phyloP scores from a whole-genome alignment of 2,797 vertebrate genomes.

The Diplodus puntazzo region DNA sequence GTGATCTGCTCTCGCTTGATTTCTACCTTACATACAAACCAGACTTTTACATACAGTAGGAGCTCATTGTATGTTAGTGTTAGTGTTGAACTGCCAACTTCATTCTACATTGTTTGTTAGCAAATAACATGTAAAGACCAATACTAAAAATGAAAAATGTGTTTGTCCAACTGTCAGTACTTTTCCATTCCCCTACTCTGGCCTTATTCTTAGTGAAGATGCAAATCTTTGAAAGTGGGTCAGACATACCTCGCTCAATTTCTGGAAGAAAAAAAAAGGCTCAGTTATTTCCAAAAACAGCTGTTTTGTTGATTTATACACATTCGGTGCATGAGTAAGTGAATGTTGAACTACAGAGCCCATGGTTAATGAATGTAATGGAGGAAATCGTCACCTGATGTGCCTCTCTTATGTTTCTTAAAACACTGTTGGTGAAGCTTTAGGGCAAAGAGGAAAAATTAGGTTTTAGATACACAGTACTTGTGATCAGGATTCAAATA shows the following conservation, averaged over 20 bases:
- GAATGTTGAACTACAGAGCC: background rate
- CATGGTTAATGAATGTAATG: too few relatives aligned
- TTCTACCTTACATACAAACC: constrained; percentile 7
- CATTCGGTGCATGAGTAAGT: background rate
- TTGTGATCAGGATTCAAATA: background rate
- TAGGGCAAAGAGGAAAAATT: background rate
- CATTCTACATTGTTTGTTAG: background rate
- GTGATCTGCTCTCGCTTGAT: background rate
- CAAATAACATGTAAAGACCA: constrained; percentile 8
- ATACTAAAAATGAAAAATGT: background rate
- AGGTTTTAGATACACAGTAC: background rate
- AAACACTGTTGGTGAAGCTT: background rate
- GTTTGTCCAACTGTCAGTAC: background rate
- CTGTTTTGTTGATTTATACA: constrained; percentile 7
- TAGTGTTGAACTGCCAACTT: background rate
- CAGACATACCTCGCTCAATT: background rate
- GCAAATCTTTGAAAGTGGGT: constrained; percentile 16
- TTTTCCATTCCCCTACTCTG: background rate
- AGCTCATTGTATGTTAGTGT: background rate
- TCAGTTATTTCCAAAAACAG: background rate
- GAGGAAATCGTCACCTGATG: too few relatives aligned
- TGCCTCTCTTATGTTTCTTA: constrained; percentile 12
- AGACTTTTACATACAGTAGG: constrained; percentile 10
- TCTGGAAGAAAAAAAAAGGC: background rate
- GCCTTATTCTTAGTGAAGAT: background rate